phyloP scores from a whole-genome alignment of 2,888 invertebrate genomes.

The Yponomeuta evonymella region DNA sequence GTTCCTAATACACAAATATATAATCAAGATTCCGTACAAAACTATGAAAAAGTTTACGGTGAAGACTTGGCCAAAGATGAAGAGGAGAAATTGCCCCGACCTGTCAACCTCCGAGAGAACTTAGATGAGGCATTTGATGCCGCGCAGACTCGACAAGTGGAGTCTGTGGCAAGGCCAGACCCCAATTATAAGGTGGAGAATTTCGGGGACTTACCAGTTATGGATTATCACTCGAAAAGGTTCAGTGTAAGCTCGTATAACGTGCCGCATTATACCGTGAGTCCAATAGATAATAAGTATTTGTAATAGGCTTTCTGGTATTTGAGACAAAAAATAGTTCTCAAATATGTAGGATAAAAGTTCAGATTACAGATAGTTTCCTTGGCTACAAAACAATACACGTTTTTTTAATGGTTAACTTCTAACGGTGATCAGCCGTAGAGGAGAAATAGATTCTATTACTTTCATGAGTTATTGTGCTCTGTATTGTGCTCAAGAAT shows the following conservation, averaged over 20 bases:
- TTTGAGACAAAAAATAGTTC: too few relatives aligned
- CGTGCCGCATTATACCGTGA: conserved; percentile 68
- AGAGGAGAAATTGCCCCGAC: conserved; percentile 49
- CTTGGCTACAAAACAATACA: too few relatives aligned
- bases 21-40: neutral
- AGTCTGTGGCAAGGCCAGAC: conserved; percentile 39
- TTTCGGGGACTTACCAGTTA: conserved; percentile 57
- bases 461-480: too few relatives aligned
- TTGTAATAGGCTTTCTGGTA: too few relatives aligned
- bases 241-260: conserved; percentile 59
- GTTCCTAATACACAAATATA: too few relatives aligned
- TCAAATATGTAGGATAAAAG: too few relatives aligned
- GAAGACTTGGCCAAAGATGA: neutral
- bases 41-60: neutral
- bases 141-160: conserved; percentile 52
- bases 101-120: conserved; percentile 48
- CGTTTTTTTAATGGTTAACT: too few relatives aligned
- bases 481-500: too few relatives aligned
- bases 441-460: too few relatives aligned
- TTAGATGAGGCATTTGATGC: conserved; percentile 35
- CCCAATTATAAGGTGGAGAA: conserved; percentile 48
- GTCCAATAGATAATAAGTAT: conserved; percentile 27
- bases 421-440: too few relatives aligned
- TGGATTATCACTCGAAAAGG: conserved; percentile 56
- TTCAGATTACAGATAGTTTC: too few relatives aligned